phyloP scores from a whole-genome alignment of 1,140 invertebrate species.

The Drosophila lini region DNA sequence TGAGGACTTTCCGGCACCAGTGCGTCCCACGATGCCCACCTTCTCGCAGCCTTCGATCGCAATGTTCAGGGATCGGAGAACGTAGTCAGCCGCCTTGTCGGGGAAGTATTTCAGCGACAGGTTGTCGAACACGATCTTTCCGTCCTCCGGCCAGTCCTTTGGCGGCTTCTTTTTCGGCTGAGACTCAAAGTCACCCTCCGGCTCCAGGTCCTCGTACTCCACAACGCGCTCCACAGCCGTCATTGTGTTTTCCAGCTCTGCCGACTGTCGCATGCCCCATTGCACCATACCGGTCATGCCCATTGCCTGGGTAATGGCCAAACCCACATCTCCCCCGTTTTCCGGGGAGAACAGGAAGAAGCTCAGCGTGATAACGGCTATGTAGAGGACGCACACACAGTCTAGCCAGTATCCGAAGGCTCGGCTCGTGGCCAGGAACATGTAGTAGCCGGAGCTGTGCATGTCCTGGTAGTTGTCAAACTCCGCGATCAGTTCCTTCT shows the following conservation, averaged over 20 bases:
- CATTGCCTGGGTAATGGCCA: conserved; percentile 92
- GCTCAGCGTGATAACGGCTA: conserved; percentile 88
- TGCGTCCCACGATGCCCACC: conserved; percentile 92
- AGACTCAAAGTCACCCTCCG: conserved; percentile 89
- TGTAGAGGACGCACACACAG: conserved; percentile 90
- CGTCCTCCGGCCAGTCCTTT: conserved; percentile 89
- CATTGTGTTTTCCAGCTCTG: conserved; percentile 93
- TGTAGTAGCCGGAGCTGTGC: conserved; percentile 88
- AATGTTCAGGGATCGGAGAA: conserved; percentile 88
- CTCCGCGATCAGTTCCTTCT: conserved; percentile 91
- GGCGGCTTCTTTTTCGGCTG: conserved; percentile 88
- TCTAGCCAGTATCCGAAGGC: conserved; percentile 92
- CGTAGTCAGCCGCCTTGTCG: conserved; percentile 86
- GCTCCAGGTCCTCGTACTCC: conserved; percentile 89
- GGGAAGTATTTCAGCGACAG: conserved; percentile 89
- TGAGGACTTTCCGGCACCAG: conserved; percentile 97
- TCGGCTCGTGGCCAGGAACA: conserved; percentile 88
- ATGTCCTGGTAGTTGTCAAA: conserved; percentile 92
- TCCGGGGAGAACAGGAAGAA: conserved; percentile 88
- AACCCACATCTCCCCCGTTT: conserved; percentile 90
- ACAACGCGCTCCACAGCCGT: conserved; percentile 92
- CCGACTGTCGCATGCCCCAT: conserved; percentile 93
- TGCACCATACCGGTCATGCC: conserved; percentile 93
- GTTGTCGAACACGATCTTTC: conserved; percentile 88
- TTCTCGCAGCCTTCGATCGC: conserved; percentile 87